phyloP scores from a whole-genome alignment of 2,888 invertebrate species.

The Exephanes ischioxanthus region DNA sequence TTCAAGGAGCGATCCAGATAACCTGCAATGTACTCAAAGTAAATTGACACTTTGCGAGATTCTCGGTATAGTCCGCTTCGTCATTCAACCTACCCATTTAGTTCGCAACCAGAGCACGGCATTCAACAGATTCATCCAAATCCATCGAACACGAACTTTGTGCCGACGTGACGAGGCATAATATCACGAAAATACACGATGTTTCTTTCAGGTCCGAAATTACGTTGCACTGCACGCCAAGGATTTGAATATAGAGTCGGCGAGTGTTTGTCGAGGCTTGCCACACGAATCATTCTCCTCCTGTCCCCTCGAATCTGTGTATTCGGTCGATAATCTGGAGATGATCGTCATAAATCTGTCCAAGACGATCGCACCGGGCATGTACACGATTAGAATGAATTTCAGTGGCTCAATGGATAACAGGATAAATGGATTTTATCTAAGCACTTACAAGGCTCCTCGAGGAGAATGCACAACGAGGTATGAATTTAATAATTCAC shows the following conservation, averaged over 20 bases:
- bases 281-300: constrained; percentile 3
- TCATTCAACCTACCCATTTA: background rate
- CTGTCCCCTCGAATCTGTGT: constrained; percentile 43
- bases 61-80: background rate
- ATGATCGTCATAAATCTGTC: constrained; percentile 60
- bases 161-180: background rate
- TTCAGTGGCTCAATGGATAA: constrained; percentile 86
- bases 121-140: constrained; percentile 16
- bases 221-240: constrained; percentile 77
- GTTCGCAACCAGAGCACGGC: constrained; percentile 6
- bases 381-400: constrained; percentile 76
- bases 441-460: constrained; percentile 84
- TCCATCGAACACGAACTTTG: background rate
- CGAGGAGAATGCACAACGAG: constrained; percentile 45
- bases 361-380: constrained; percentile 52
- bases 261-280: constrained; percentile 68
- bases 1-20: constrained; percentile 65
- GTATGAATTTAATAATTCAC: constrained; percentile 17
- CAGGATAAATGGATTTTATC: constrained; percentile 86
- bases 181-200: background rate
- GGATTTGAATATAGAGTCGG: constrained; percentile 77
- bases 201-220: constrained; percentile 47
- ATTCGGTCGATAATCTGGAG: constrained; percentile 40
- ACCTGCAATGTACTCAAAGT: constrained; percentile 62
- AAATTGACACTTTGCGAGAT: background rate